phyloP scores from a whole-genome alignment of 2,113 vertebrate species.

The Hystrix brachyura region DNA sequence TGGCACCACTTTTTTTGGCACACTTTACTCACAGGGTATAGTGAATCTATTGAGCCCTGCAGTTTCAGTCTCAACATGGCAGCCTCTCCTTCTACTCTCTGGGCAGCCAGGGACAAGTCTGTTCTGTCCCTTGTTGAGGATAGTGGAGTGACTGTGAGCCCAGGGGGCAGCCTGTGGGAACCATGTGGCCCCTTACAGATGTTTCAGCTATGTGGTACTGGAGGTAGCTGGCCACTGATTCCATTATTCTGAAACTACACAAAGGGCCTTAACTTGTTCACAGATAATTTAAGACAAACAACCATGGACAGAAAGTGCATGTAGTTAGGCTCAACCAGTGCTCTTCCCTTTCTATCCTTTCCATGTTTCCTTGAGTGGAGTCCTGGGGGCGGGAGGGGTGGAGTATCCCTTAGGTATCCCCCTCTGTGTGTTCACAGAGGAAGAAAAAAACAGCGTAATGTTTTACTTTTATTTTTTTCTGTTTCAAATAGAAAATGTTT shows the following conservation, averaged over 20 bases:
- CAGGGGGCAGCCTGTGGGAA: background rate
- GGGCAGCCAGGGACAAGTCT: background rate
- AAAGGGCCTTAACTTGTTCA: conserved; percentile 6
- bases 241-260: background rate
- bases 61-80: background rate
- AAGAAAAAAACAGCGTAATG: background rate
- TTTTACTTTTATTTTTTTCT: background rate
- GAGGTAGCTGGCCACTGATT: background rate
- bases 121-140: background rate
- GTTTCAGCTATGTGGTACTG: background rate
- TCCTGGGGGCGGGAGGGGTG: background rate
- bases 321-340: background rate
- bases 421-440: background rate
- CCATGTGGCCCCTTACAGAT: background rate
- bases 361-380: background rate
- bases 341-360: background rate
- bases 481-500: conserved; percentile 15
- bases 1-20: background rate
- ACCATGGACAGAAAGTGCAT: background rate
- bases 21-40: background rate
- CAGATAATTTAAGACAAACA: background rate
- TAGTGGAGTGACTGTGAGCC: too few relatives aligned
- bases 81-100: background rate
- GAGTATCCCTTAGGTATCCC: too few relatives aligned
- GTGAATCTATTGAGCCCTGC: background rate